These are phyloP conservation scores for Huso huso DNA, from an alignment of 2,797 vertebrate species.

Conservation along the genomic window DNA sequence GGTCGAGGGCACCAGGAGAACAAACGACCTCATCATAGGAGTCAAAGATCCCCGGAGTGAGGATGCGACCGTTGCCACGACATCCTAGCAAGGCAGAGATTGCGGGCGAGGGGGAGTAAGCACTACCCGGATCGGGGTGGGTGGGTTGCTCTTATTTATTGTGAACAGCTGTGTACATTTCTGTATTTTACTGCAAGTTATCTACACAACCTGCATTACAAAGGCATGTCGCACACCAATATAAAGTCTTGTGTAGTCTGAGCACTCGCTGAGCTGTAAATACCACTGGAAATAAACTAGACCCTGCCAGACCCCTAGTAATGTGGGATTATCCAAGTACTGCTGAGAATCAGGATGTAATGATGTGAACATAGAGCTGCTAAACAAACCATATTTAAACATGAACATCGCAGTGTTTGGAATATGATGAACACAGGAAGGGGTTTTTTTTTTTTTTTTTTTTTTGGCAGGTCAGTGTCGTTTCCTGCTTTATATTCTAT, in stretches of 20 bases:
- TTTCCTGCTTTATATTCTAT: too few species aligned
- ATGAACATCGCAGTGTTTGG: too few species aligned
- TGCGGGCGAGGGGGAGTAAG: neutral
- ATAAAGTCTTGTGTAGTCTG: conserved; percentile 13
- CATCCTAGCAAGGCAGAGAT: conserved; percentile 40
- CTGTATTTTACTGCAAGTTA: neutral
- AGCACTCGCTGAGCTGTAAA: conserved; percentile 9
- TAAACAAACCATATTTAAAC: too few species aligned
- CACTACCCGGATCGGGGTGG: neutral
- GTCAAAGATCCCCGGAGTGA: conserved; percentile 86
- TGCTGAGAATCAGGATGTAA: neutral
- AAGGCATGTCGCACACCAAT: conserved; percentile 8
- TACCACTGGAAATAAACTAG: conserved; percentile 9
- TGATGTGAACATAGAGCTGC: too few species aligned
- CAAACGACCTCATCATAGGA: conserved; percentile 89
- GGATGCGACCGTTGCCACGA: conserved; percentile 80
- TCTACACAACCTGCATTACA: neutral
- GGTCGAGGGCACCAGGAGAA: conserved; percentile 87
- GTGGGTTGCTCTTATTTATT: neutral
- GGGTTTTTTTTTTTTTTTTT: conserved; percentile 17
- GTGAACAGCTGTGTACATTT: neutral
- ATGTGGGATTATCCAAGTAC: neutral
- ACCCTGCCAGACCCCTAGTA: too few species aligned
- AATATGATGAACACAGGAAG: too few species aligned
- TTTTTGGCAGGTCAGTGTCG: too few species aligned